phyloP scores from a whole-genome alignment of 2,797 vertebrate species.

The Falco novaeseelandiae region DNA sequence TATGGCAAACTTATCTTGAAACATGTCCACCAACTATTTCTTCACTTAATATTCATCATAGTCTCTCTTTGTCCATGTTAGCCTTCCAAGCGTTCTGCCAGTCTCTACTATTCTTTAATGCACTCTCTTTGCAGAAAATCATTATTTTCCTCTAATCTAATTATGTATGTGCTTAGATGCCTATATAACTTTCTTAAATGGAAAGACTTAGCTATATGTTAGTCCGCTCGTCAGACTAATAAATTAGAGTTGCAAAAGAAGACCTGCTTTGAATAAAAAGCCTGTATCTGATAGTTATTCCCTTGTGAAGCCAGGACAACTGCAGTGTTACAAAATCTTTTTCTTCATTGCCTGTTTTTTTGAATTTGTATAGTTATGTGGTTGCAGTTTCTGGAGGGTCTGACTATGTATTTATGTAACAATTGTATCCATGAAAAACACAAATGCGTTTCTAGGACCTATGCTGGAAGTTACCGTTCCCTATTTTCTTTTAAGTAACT shows the following conservation, averaged over 20 bases:
- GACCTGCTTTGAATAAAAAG: neutral
- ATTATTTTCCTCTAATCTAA: neutral
- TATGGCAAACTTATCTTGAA: neutral
- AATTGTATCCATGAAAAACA: neutral
- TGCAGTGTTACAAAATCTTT: neutral
- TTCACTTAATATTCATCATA: neutral
- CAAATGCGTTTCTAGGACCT: neutral
- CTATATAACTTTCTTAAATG: neutral
- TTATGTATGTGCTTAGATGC: neutral
- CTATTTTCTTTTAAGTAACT: neutral
- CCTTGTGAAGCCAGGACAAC: neutral
- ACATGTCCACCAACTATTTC: neutral
- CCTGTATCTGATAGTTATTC: neutral
- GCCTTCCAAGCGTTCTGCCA: neutral
- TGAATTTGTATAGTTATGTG: neutral
- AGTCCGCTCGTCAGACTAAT: neutral
- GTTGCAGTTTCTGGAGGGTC: neutral
- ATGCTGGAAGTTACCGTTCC: neutral
- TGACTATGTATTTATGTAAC: neutral
- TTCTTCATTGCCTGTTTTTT: neutral
- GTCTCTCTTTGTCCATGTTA: neutral
- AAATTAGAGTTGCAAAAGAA: neutral
- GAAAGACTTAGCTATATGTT: rapidly evolving
- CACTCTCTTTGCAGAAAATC: neutral
- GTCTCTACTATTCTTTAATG: neutral